Conservation (phyloP, 30 jellyfish, hydroid and myxozoan species). For the Catostylus mosaicus region DNA sequence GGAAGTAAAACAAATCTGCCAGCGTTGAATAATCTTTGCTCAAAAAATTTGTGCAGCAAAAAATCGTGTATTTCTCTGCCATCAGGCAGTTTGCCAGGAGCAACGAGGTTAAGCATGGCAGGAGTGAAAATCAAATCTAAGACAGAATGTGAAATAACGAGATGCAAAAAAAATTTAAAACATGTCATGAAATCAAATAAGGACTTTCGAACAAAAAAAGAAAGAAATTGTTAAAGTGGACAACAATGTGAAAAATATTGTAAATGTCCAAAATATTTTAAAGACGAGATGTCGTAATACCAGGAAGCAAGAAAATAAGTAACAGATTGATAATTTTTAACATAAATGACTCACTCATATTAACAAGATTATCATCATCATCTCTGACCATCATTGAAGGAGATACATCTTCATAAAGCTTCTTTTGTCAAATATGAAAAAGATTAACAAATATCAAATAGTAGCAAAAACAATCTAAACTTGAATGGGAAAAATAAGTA, state of each 20-base stretch:
- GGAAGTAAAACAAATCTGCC: conserved; percentile 31
- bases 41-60: conserved; percentile 26
- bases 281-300: too few relatives aligned
- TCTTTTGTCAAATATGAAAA: neutral
- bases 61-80: conserved; percentile 9
- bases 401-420: neutral
- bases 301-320: too few relatives aligned
- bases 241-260: too few relatives aligned
- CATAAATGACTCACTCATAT: conserved; percentile 12
- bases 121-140: conserved; percentile 33
- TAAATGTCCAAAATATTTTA: too few relatives aligned
- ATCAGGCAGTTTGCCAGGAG: conserved; percentile 38
- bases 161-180: neutral
- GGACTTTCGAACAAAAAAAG: neutral
- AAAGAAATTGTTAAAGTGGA: neutral
- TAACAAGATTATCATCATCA: neutral
- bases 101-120: conserved; percentile 29
- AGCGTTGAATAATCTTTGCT: conserved; percentile 35
- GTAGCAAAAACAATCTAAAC: too few relatives aligned
- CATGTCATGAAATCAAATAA: neutral
- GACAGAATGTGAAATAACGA: neutral
- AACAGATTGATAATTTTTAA: too few relatives aligned
- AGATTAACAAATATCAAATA: too few relatives aligned
- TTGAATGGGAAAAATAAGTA: too few relatives aligned
- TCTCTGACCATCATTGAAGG: conserved; percentile 20